Evolutionary conservation across 2,888 invertebrate species (phyloP).

Genomic region (Plebejus argus): DNA sequence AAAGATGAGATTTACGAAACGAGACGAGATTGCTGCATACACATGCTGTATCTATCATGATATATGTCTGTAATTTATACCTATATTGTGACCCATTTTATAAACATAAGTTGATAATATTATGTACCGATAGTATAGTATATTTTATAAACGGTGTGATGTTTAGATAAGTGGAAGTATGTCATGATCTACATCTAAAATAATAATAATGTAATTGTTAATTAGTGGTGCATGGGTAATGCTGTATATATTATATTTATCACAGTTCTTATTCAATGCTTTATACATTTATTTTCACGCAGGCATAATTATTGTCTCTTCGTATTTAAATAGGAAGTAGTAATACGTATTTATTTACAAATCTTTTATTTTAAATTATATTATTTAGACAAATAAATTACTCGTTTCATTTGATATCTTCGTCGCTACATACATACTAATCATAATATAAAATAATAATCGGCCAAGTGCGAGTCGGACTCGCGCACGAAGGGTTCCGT

Average conservation of each 20-base stretch:
- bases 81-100: not conserved
- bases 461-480: too few species aligned
- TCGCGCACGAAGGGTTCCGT: too few species aligned
- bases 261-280: slow-evolving; percentile 22
- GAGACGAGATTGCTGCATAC: too few species aligned
- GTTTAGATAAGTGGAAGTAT: not conserved
- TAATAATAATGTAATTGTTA: not conserved
- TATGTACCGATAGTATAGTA: not conserved
- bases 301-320: slow-evolving; percentile 1
- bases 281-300: slow-evolving; percentile 6
- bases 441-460: too few species aligned
- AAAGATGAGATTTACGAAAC: too few species aligned
- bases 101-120: not conserved
- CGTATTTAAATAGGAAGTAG: not conserved
- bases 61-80: too few species aligned
- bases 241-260: not conserved
- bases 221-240: slow-evolving; percentile 21
- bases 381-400: slow-evolving; percentile 13
- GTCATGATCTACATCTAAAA: not conserved
- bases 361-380: not conserved
- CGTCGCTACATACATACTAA: not conserved
- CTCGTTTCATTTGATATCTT: not conserved
- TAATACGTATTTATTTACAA: slow-evolving; percentile 18
- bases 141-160: slow-evolving; percentile 7
- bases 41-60: too few species aligned